Base-by-base conservation (phyloP, 2,113 vertebrate species). In the Daphoenositta chrysoptera region DNA sequence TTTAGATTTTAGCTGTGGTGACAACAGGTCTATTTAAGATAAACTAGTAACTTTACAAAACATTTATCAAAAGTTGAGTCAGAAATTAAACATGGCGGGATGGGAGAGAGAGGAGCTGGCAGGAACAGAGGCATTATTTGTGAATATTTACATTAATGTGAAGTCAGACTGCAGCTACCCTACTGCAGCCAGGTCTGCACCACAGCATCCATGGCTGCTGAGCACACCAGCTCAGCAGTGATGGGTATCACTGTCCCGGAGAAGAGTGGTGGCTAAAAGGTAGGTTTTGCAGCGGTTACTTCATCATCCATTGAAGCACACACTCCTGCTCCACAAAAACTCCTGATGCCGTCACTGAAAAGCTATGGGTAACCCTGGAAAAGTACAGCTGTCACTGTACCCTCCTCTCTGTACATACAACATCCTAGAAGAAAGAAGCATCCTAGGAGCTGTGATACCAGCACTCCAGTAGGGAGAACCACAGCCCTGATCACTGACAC, bases 11-110 rank as follows among this genome's bases (percentile, higher is more conserved):
- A 89, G 63, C 64, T 16, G 8, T 64, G 60, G 78, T 84, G 57
- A 90, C 70, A 91, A 61, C 37, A 93, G 77, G 92, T 83, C 90
- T 95, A 63, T 80, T 78, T 84, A 91, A 90, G 88, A 96, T 66
- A 93, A 94, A 89, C 64, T 24, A 80, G 77, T 66, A 96, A 83
- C 75, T 77, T 54, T 39, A 72, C 83, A 94, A 95, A 94, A 94
- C 93, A 93, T 86, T 97, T 96, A 84, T 94, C 81, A 84, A 69
- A 97, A 94, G 73, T 50, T 94, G 77, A 87, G 58, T 87, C 63
- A 86, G 65, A 94, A 97, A 83, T 89, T 70, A 96, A 88, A 92
- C 70, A 53, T 2, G 23, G 77, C 1, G 75, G 39, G 31, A 6
- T 37, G n/a, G 24, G 44, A 48, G 24, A 71, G 82, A 72, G 63